Evolutionary conservation across 2,888 invertebrate species (phyloP).

Genomic region (Scaptomyza caliginosa): DNA sequence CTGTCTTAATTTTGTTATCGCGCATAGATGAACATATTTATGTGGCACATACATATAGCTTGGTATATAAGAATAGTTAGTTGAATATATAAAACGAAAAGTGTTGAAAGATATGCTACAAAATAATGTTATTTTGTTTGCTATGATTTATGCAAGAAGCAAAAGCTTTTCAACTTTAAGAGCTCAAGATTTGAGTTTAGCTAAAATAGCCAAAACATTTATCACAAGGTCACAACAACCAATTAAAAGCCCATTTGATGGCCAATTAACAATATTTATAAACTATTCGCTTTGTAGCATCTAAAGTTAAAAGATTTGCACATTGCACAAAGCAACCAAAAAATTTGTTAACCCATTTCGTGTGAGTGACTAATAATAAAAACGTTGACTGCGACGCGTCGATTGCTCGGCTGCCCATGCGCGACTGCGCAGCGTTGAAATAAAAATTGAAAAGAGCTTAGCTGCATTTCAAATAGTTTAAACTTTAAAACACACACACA

Average conservation of each 20-base stretch:
- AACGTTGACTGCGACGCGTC: conserved; percentile 8
- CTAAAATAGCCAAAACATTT: not conserved
- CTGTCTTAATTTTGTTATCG: conserved; percentile 45
- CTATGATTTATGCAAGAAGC: not conserved
- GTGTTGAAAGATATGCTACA: conserved; percentile 1
- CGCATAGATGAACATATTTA: conserved; percentile 42
- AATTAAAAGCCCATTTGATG: conserved; percentile 66
- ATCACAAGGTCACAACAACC: conserved; percentile 54
- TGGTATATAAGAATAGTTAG: too few relatives aligned
- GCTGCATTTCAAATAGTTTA: conserved; percentile 62
- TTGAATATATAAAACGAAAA: conserved; percentile 11
- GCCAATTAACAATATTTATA: conserved; percentile 48
- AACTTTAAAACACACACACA: conserved; percentile 15
- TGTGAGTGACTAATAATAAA: conserved; percentile 36
- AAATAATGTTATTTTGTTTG: not conserved
- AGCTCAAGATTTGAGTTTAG: too few relatives aligned
- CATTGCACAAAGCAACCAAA: conserved; percentile 59
- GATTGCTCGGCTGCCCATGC: conserved; percentile 61
- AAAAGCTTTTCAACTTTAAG: too few relatives aligned
- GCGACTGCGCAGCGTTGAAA: conserved; percentile 51
- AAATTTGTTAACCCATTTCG: conserved; percentile 67
- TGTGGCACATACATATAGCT: conserved; percentile 6
- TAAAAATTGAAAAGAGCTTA: conserved; percentile 39
- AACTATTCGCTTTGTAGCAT: conserved; percentile 16
- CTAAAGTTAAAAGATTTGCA: conserved; percentile 18